Conservation (phyloP, 2,888 invertebrate species). For the Hybos culiciformis region DNA sequence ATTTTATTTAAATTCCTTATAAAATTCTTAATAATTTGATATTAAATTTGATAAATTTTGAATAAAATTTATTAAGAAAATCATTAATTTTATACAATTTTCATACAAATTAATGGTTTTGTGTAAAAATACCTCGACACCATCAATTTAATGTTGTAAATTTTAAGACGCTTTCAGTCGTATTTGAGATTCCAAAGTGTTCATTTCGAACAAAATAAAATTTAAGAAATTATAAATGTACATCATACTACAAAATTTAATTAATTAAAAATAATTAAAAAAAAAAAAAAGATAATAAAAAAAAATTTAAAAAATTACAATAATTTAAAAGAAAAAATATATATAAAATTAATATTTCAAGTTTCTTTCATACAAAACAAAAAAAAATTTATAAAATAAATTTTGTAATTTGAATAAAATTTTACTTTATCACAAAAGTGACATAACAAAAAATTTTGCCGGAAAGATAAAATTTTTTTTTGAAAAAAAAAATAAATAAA, state of each 20-base stretch:
- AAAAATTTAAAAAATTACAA: neutral
- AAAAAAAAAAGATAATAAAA: neutral
- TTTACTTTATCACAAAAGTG: too few relatives aligned
- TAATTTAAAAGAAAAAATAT: neutral
- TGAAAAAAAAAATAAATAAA: neutral
- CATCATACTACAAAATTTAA: neutral
- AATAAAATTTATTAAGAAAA: too few relatives aligned
- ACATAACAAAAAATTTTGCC: neutral
- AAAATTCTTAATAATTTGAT: neutral
- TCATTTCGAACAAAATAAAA: constrained; percentile 30
- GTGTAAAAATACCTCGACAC: constrained; percentile 53
- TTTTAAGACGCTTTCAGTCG: constrained; percentile 46
- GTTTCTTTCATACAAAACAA: too few relatives aligned
- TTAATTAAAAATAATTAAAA: neutral
- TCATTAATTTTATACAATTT: neutral
- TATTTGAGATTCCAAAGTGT: constrained; percentile 43
- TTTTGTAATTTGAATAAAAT: too few relatives aligned
- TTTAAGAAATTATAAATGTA: constrained; percentile 2
- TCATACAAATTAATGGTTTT: constrained; percentile 17
- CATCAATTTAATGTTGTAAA: constrained; percentile 57
- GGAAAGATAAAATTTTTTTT: neutral
- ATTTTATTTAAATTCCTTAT: neutral
- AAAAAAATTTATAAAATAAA: too few relatives aligned
- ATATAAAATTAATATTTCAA: too few relatives aligned
- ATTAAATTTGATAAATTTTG: neutral